These are phyloP conservation scores for Trypoxylon attenuatum DNA, from an alignment of 2,888 invertebrate genomes.

Conservation along the genomic window DNA sequence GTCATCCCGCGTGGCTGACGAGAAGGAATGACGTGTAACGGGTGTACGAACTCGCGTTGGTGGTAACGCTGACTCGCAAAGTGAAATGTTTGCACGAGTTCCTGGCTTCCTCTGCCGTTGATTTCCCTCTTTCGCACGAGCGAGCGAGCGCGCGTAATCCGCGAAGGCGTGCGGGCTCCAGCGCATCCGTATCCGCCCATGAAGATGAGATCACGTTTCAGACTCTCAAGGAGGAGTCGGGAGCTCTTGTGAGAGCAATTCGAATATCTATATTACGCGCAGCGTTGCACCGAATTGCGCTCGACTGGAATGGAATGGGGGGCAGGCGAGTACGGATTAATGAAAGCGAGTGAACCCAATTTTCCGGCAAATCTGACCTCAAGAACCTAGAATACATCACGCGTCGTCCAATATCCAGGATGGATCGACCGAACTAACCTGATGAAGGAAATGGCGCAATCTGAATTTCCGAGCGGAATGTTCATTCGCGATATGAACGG, in stretches of 20 bases:
- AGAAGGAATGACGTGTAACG: not conserved
- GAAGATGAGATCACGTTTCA: constrained; percentile 56
- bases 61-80: not conserved
- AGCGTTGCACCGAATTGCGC: too few relatives aligned
- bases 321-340: constrained; percentile 47
- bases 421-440: too few relatives aligned
- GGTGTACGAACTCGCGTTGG: not conserved
- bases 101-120: not conserved
- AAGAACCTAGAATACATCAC: too few relatives aligned
- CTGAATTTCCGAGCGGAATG: too few relatives aligned
- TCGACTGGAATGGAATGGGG: too few relatives aligned
- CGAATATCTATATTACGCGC: too few relatives aligned
- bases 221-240: constrained; percentile 34
- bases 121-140: constrained; percentile 34
- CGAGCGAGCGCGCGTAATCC: constrained; percentile 32
- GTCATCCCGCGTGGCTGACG: not conserved
- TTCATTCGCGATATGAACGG: too few relatives aligned
- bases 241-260: constrained; percentile 17
- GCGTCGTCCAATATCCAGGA: too few relatives aligned
- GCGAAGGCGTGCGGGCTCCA: constrained; percentile 36
- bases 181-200: constrained; percentile 32
- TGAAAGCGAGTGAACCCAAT: too few relatives aligned
- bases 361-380: too few relatives aligned
- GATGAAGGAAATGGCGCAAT: too few relatives aligned
- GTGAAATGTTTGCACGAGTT: constrained; percentile 32